Evolutionary conservation across 1,140 invertebrate genomes (phyloP), one percentile per base, ranked within the genome.

Genomic region (Atta cephalotes): DNA sequence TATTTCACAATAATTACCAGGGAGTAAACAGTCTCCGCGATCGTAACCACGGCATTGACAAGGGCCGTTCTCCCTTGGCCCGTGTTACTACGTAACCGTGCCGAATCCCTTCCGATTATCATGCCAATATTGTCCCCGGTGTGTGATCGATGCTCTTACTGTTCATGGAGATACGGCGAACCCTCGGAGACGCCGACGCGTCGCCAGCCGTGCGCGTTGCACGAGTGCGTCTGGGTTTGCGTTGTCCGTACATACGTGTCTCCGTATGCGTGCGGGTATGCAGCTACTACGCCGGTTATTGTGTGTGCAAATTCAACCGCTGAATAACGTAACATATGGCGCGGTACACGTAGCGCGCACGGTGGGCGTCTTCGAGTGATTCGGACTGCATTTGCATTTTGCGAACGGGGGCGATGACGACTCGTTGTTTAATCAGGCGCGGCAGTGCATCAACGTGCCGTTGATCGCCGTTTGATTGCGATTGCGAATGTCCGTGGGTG

Each of bases 51-150:
- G 80, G 53, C 68, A 82, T 45, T 74, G 80, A 82, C 80, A 82
- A 60, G 68, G 56, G 68, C 80, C 63, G 70, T 31, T 85, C 72
- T 76, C 63, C 56, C 56, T 70, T 63, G 71, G 68, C 58, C 85
- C 81, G 74, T 90, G 82, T 85, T 78, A 85, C 88, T 88, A 88
- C 90, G 86, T 86, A 85, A 92, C 91, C 88, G 89, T 92, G 80
- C 89, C 87, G 90, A 91, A 92, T 92, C 92, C 92, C 88, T 92
- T 91, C 90, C 90, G 92, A 92, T 92, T 92, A 92, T 92, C 92
- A 74, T 92, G 91, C 92, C 92, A 92, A 92, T 92, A 92, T 92
- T 92, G 91, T 92, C 87, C 88, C 85, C 85, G 72, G 87, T 88
- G 91, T 87, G 91, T 92, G 91, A 92, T 92, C 90, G 91, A 92